Evolutionary conservation across 2,888 invertebrate genomes (phyloP), one percentile per base, ranked within the genome.

Genomic region (Microctonus brassicae): DNA sequence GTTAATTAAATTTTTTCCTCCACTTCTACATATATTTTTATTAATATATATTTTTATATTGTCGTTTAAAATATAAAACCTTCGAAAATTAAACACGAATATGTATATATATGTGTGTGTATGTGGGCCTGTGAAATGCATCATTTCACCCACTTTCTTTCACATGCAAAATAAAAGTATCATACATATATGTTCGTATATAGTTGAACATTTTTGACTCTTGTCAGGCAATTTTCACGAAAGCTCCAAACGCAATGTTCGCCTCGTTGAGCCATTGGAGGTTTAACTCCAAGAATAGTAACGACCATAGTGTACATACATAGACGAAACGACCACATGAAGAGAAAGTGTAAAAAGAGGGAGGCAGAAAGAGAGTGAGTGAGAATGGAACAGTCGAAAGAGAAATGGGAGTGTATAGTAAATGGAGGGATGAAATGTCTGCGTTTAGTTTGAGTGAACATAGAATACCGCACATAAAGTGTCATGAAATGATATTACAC

Each of bases 361-460:
- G n/a, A 42, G n/a, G n/a, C 1, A 42, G 39, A 47, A 39, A 13
- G 5, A 10, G 11, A 36, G 6, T n/a, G 39, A 39, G 39, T 13
- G 47, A 47, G 17, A 5, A n/a, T 17, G 20, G 6, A 42, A 42
- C n/a, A 22, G 24, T 22, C 24, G 53, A 24, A 55, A 22, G 55
- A 55, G 26, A 47, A 20, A 55, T 26, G 24, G 26, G 10, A 55
- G 22, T 55, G 26, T 55, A n/a, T 47, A 47, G 17, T 17, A 47
- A 55, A 55, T 26, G 26, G 55, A 55, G 55, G 24, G 24, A 55
- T 55, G 55, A 55, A 55, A 55, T 55, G 55, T 26, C 55, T 13
- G 13, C 55, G n/a, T 55, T 55, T 55, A 55, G 55, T 55, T 55
- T 24, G 55, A 55, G 55, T 55, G 26, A 22, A 55, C 26, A 55